Evolutionary conservation across 2,797 vertebrate genomes (phyloP).

Genomic region (Pseudochaenichthys georgianus): DNA sequence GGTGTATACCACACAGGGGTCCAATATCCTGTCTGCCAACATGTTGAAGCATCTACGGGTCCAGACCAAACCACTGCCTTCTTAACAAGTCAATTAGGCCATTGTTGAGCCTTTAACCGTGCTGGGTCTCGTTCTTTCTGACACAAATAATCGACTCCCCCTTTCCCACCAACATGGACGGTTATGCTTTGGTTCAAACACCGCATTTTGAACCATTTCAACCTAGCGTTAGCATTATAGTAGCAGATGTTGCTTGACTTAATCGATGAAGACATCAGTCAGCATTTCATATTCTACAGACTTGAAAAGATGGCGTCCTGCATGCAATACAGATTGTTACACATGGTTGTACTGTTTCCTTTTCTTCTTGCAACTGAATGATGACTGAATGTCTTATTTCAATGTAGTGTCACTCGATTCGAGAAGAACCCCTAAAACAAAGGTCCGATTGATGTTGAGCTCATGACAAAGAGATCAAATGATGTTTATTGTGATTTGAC

Average conservation of each 20-base stretch:
- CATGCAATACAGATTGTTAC: too few relatives aligned
- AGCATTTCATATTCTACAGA: too few relatives aligned
- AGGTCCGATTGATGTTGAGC: slow-evolving; percentile 16
- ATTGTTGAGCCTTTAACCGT: slow-evolving; percentile 2
- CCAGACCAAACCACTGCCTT: slow-evolving; percentile 24
- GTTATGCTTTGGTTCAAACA: too few relatives aligned
- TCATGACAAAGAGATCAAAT: slow-evolving; percentile 24
- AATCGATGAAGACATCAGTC: too few relatives aligned
- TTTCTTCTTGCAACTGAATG: background rate
- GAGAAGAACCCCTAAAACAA: slow-evolving; percentile 11
- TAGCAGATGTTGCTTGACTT: too few relatives aligned
- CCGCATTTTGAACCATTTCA: too few relatives aligned
- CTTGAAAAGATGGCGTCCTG: too few relatives aligned
- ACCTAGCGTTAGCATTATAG: too few relatives aligned
- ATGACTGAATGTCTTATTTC: slow-evolving; percentile 25
- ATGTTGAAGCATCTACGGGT: slow-evolving; percentile 23
- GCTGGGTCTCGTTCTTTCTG: background rate
- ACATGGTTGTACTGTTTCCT: background rate
- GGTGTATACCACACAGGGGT: slow-evolving; percentile 54
- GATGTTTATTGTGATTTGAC: slow-evolving; percentile 54
- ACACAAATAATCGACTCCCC: slow-evolving; percentile 15
- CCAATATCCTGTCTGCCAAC: slow-evolving; percentile 43
- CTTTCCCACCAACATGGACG: too few relatives aligned
- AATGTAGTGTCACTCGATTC: slow-evolving; percentile 17
- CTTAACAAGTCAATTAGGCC: slow-evolving; percentile 33